Conservation (phyloP, 2,113 vertebrate species). For the Spea bombifrons region DNA sequence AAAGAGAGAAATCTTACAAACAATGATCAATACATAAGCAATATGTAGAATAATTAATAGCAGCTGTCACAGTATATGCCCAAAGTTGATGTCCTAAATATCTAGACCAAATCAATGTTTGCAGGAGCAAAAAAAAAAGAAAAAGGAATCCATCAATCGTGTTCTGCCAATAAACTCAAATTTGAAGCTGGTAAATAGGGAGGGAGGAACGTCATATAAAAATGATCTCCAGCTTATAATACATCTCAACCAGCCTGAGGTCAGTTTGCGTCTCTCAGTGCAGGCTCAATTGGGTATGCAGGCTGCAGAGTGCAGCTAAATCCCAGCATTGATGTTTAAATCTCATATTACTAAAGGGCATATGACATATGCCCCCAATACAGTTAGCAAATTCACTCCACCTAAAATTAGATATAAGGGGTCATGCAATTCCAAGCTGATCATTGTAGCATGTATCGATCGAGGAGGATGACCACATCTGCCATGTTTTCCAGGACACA, state of each 20-base stretch:
- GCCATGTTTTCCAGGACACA: too few species aligned
- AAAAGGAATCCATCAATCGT: not conserved
- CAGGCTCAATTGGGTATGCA: not conserved
- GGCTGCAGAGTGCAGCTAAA: not conserved
- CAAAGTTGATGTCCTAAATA: not conserved
- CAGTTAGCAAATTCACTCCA: too few species aligned
- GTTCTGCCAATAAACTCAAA: not conserved
- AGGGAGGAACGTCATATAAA: not conserved
- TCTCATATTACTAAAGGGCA: too few species aligned
- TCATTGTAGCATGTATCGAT: too few species aligned
- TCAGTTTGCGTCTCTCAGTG: not conserved
- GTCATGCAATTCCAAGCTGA: too few species aligned
- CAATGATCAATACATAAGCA: too few species aligned
- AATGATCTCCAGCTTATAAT: not conserved
- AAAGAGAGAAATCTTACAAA: not conserved
- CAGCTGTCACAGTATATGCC: not conserved
- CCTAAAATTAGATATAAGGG: too few species aligned
- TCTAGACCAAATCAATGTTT: not conserved
- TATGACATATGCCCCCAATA: too few species aligned
- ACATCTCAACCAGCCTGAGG: not conserved
- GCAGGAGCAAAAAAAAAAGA: not conserved
- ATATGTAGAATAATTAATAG: not conserved
- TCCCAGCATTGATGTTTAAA: too few species aligned
- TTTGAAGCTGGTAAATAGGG: not conserved
- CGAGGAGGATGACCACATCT: too few species aligned